These are phyloP conservation scores for Pterois miles DNA, from an alignment of 2,797 vertebrate genomes.

Conservation along the genomic window DNA sequence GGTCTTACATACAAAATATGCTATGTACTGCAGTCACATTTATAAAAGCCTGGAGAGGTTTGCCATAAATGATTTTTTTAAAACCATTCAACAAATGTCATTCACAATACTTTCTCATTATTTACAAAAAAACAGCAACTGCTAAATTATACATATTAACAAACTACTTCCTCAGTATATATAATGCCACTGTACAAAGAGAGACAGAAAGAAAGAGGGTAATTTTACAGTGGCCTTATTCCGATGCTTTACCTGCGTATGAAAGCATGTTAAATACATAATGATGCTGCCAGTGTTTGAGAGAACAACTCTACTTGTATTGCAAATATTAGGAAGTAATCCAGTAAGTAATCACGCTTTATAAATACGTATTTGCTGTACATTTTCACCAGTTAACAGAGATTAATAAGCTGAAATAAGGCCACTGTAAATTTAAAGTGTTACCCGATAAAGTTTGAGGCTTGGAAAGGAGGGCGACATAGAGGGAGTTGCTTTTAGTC, in stretches of 20 bases:
- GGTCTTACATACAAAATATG: conserved; percentile 83
- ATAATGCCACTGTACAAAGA: conserved; percentile 81
- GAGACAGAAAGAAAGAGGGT: conserved; percentile 40
- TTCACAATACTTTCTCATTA: conserved; percentile 95
- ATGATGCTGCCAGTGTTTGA: conserved; percentile 58
- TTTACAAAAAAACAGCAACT: conserved; percentile 91
- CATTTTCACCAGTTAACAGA: conserved; percentile 37
- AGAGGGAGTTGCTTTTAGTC: conserved; percentile 25
- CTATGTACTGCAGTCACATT: conserved; percentile 75
- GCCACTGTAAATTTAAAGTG: conserved; percentile 50
- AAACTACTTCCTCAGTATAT: conserved; percentile 84
- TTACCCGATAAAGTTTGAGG: conserved; percentile 59
- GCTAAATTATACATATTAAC: conserved; percentile 98
- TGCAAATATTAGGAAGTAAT: conserved; percentile 20
- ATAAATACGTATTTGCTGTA: conserved; percentile 52
- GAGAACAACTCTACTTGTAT: conserved; percentile 15
- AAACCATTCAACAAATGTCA: conserved; percentile 82
- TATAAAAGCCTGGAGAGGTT: conserved; percentile 78
- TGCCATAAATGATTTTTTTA: conserved; percentile 67
- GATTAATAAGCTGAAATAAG: conserved; percentile 54
- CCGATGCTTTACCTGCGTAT: conserved; percentile 33
- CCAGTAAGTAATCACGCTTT: conserved; percentile 30
- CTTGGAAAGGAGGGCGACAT: conserved; percentile 23
- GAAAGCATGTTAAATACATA: conserved; percentile 45
- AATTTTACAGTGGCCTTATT: conserved; percentile 62